These are phyloP conservation scores for Scomberomorus guttatus DNA, from an alignment of 2,797 vertebrate species.

Conservation along the genomic window DNA sequence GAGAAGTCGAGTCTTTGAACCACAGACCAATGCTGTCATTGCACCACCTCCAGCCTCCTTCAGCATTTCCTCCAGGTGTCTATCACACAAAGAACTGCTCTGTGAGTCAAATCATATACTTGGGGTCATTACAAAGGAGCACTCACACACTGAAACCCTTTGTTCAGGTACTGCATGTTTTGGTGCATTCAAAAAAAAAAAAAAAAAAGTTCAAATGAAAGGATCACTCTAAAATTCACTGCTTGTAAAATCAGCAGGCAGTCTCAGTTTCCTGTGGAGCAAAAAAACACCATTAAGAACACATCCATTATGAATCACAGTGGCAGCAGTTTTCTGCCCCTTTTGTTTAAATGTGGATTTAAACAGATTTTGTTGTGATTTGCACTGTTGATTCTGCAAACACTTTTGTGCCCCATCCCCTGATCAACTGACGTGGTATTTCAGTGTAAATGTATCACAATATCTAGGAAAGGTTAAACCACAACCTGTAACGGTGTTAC, in stretches of 20 bases:
- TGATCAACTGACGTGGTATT: neutral
- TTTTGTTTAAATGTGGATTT: neutral
- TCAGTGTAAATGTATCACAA: neutral
- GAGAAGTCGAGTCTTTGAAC: conserved; percentile 41
- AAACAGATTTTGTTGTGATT: neutral
- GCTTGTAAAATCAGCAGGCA: conserved; percentile 43
- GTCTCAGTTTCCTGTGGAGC: conserved; percentile 10
- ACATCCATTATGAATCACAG: neutral
- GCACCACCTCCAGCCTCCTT: conserved; percentile 48
- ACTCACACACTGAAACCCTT: conserved; percentile 48
- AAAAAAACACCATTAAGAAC: conserved; percentile 4
- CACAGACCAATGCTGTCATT: conserved; percentile 20
- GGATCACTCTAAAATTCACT: conserved; percentile 13
- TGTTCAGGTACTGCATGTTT: conserved; percentile 27
- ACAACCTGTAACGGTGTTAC: conserved; percentile 2
- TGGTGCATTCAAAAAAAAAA: conserved; percentile 13
- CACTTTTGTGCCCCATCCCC: neutral
- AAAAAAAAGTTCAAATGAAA: conserved; percentile 12
- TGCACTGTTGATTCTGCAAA: neutral
- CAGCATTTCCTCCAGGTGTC: conserved; percentile 71
- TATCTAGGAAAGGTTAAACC: neutral
- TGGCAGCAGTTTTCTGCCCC: neutral
- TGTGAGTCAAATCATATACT: conserved; percentile 54
- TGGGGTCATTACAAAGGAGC: conserved; percentile 43
- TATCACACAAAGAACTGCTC: conserved; percentile 62